A percentile compares a stretch with the other conserved stretches of the same genome.
These are phyloP conservation scores for Campoletis sonorensis DNA, from an alignment of 1,140 invertebrate genomes.

Conservation along the genomic window DNA sequence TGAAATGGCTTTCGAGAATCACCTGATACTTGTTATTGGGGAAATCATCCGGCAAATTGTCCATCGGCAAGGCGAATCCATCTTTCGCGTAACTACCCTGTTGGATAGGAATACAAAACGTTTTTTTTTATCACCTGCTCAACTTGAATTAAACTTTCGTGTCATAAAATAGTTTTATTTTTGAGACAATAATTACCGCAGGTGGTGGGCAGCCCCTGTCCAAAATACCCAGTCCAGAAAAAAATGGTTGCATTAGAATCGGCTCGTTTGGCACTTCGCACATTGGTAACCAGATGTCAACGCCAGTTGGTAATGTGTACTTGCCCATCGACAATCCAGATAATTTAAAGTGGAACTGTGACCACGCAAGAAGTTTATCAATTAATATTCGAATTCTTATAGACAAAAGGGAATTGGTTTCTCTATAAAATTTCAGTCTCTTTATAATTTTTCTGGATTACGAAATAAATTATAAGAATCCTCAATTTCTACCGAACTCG, in stretches of 20 bases:
- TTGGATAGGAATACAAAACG: background rate
- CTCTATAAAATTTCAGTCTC: background rate
- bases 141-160: too few relatives aligned
- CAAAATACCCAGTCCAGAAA: slow-evolving; percentile 19
- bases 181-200: too few relatives aligned
- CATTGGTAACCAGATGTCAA: slow-evolving; percentile 33
- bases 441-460: too few relatives aligned
- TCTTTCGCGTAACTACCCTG: slow-evolving; percentile 5
- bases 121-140: background rate
- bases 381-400: background rate
- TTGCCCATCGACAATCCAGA: slow-evolving; percentile 39
- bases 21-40: slow-evolving; percentile 24
- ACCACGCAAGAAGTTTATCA: background rate
- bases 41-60: slow-evolving; percentile 27
- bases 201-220: slow-evolving; percentile 8
- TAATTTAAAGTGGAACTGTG: slow-evolving; percentile 34
- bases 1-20: background rate
- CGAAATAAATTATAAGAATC: too few relatives aligned
- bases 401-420: background rate
- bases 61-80: background rate
- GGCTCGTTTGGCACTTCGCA: slow-evolving; percentile 44
- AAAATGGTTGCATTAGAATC: slow-evolving; percentile 38
- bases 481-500: too few relatives aligned
- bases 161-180: too few relatives aligned
- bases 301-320: slow-evolving; percentile 38